Base-by-base conservation (phyloP, 1,140 invertebrate species). In the Caerostris extrusa region DNA sequence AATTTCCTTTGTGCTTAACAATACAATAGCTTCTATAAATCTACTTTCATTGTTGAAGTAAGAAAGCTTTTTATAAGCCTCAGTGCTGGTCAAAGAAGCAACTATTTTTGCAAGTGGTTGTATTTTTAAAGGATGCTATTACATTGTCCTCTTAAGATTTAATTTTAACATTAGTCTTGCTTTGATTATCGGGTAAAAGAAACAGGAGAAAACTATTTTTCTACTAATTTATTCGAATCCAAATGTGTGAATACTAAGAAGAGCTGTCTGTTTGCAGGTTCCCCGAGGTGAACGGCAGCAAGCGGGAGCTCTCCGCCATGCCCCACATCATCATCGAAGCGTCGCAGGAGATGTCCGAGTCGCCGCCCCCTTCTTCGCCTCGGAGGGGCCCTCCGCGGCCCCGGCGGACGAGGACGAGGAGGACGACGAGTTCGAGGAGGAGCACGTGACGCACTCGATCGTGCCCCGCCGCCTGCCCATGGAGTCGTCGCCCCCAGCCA, bases 241-340 rank as follows among this genome's bases (percentile, higher is more conserved):
- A 19, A 7, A 19, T 19, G 34, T n/a, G 34, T 64, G 4, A n/a
- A 34, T 88, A 19, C 58, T 61, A n/a, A 34, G 3, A n/a, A n/a
- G 53, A n/a, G 6, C 58, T 55, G 61, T 69, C 57, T 89, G 64
- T 57, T 94, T 85, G 4, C 93, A 90, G 93, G 58, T 90, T 93
- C 58, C 93, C 86, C 17, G 85, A 94, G 19, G 10, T 81, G 64
- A 93, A 88, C 83, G 86, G 93, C 14, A 67, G 85, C 5, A 93
- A 93, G 83, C 58, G 86, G 57, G 93, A 93, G 53, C 77, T 83
- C 55, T 86, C 93, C 7, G 81, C n/a, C 14, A 93, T 89, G 81
- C 93, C 93, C 17, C 93, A 94, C 34, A 94, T 94, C 58, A 90
- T 94, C 53, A 94, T 94, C 7, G 93, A 93, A 89, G 85, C 93